Percentiles rank a stretch among this genome's conserved stretches.
phyloP scores from a whole-genome alignment of 2,888 invertebrate species.

The Anodontia alba region DNA sequence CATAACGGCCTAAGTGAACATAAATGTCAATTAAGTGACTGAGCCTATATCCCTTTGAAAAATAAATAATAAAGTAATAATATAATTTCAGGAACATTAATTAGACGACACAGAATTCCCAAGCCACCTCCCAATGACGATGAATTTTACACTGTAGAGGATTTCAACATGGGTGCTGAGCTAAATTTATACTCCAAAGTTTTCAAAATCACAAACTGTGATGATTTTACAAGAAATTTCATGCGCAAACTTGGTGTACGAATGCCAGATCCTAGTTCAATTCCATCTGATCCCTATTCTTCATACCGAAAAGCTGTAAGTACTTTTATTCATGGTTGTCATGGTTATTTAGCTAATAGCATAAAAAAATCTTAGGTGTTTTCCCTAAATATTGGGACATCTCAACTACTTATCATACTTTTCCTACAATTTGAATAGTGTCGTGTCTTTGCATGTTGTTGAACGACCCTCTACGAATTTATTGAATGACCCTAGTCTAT shows the following conservation, averaged over 20 bases:
- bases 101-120: constrained; percentile 92
- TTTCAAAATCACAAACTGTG: constrained; percentile 93
- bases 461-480: too few relatives aligned
- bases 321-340: constrained; percentile 22
- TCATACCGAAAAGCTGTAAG: constrained; percentile 80
- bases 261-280: constrained; percentile 85
- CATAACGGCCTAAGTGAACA: too few relatives aligned
- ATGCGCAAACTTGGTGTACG: constrained; percentile 93
- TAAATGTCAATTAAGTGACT: too few relatives aligned
- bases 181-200: constrained; percentile 91
- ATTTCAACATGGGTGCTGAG: constrained; percentile 93
- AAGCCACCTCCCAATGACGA: constrained; percentile 90
- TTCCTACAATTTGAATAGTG: too few relatives aligned
- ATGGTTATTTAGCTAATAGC: too few relatives aligned
- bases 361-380: not conserved
- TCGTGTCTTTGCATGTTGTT: too few relatives aligned
- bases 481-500: too few relatives aligned
- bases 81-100: constrained; percentile 88
- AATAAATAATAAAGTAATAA: too few relatives aligned
- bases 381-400: too few relatives aligned
- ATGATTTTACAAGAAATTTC: constrained; percentile 94
- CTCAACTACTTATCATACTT: too few relatives aligned
- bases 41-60: too few relatives aligned
- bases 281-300: constrained; percentile 82
- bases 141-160: constrained; percentile 92